Percentiles rank a stretch among this genome's conserved stretches.
These are phyloP conservation scores for Oxyura jamaicensis DNA, from an alignment of 2,113 vertebrate species.

Conservation along the genomic window DNA sequence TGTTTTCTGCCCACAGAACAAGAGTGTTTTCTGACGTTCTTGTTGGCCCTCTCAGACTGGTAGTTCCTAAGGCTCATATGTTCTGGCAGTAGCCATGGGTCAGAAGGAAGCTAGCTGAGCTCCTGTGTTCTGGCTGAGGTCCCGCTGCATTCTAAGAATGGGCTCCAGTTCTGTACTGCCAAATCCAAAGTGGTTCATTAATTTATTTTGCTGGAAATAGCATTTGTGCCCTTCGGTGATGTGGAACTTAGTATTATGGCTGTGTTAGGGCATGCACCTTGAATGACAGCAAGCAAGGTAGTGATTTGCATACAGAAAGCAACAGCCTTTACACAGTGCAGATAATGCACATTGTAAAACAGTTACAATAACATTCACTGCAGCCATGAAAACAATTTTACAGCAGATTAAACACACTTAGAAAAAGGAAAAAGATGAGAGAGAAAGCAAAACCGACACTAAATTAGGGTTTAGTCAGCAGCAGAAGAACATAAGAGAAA, in stretches of 20 bases:
- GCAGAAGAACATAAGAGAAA: background rate
- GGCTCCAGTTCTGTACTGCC: background rate
- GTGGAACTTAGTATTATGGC: background rate
- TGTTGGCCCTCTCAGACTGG: background rate
- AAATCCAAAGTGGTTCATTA: background rate
- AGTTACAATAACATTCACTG: slow-evolving; percentile 66
- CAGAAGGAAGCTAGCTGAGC: background rate
- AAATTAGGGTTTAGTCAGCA: slow-evolving; percentile 59
- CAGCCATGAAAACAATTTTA: slow-evolving; percentile 76
- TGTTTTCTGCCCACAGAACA: accelerated
- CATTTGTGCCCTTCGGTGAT: background rate
- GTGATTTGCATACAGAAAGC: slow-evolving; percentile 58
- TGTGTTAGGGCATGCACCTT: background rate
- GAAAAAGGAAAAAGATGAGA: slow-evolving; percentile 42
- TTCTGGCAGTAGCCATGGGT: background rate
- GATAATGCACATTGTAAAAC: slow-evolving; percentile 66
- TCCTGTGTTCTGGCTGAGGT: background rate
- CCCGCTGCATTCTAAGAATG: background rate
- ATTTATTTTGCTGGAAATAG: background rate
- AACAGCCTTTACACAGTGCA: slow-evolving; percentile 49
- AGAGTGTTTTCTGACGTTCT: accelerated
- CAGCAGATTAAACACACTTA: slow-evolving; percentile 78
- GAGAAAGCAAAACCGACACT: slow-evolving; percentile 39
- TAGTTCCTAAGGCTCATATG: background rate
- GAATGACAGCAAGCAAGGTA: slow-evolving; percentile 2